Evolutionary conservation across 2,888 invertebrate species (phyloP), one percentile per base, ranked within the genome.

Genomic region (Tipula lateralis): DNA sequence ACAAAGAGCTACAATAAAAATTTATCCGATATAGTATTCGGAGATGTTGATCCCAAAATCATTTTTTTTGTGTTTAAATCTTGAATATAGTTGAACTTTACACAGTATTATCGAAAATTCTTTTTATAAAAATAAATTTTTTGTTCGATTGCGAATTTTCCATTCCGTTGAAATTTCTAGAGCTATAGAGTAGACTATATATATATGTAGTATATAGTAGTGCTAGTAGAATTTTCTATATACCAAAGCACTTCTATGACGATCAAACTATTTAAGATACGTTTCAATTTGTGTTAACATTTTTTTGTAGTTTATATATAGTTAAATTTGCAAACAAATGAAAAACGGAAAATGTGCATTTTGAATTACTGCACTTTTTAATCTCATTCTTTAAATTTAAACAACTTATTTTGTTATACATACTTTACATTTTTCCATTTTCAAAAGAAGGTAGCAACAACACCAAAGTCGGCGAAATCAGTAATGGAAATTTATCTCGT

Each of bases 201-300:
- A 36, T 36, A 36, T 50, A 44, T 16, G 44, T 13, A 16, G 16
- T 24, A 66, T 66, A 24, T 24, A 66, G 39, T 39, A 7, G 39
- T 39, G 39, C 13, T n/a, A 39, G 9, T 13, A 24, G 24, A 9
- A 66, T 7, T 24, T 44, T 44, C 12, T 44, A 44, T 39, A 39
- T 24, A 24, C 24, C 66, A 24, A 3, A 66, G 66, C 13, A 66
- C 24, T 66, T 24, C 66, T 19, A 13, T 24, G 66, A 66, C 9
- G 66, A 66, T 66, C 66, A 66, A 66, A 66, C 66, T 66, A 66
- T 66, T 66, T 66, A 66, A 66, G 66, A 66, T 24, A 66, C 24
- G 66, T 66, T 66, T 66, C 66, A 24, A 66, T 66, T 66, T 66
- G 66, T 66, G 66, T 66, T 19, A 16, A 44, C n/a, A 44, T 66